Evolutionary conservation across 2,888 invertebrate species (phyloP).

Genomic region (Andrena fulva): DNA sequence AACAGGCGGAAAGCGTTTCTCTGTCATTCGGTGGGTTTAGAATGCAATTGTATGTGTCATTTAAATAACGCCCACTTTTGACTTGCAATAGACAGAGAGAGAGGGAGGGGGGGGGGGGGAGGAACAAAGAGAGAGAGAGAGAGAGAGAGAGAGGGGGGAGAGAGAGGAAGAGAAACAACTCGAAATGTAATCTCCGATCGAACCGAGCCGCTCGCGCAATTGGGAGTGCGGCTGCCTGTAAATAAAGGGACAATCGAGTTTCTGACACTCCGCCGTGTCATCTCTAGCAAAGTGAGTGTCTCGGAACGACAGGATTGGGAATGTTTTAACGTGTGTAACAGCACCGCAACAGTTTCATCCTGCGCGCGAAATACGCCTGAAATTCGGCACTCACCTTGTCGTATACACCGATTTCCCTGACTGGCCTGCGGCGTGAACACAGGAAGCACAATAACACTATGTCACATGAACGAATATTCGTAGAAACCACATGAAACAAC

Average conservation of each 20-base stretch:
- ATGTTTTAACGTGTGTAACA: slow-evolving; percentile 42
- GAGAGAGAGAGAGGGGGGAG: neutral
- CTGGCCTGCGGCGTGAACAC: slow-evolving; percentile 47
- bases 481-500: slow-evolving; percentile 67
- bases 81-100: slow-evolving; percentile 37
- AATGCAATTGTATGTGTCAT: slow-evolving; percentile 64
- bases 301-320: slow-evolving; percentile 5
- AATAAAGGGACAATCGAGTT: neutral
- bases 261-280: neutral
- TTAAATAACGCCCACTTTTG: slow-evolving; percentile 74
- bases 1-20: slow-evolving; percentile 41
- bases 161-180: slow-evolving; percentile 42
- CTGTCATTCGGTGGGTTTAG: slow-evolving; percentile 45
- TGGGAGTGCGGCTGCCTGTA: neutral
- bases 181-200: slow-evolving; percentile 21
- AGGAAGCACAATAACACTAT: slow-evolving; percentile 57
- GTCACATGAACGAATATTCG: slow-evolving; percentile 67
- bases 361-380: slow-evolving; percentile 49
- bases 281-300: neutral
- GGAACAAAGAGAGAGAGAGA: slow-evolving; percentile 37
- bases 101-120: neutral
- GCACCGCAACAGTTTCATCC: slow-evolving; percentile 51
- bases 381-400: slow-evolving; percentile 48
- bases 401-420: slow-evolving; percentile 44
- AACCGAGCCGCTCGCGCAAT: slow-evolving; percentile 6